Conservation (phyloP, 2,888 invertebrate species). For the Encarsia formosa region DNA sequence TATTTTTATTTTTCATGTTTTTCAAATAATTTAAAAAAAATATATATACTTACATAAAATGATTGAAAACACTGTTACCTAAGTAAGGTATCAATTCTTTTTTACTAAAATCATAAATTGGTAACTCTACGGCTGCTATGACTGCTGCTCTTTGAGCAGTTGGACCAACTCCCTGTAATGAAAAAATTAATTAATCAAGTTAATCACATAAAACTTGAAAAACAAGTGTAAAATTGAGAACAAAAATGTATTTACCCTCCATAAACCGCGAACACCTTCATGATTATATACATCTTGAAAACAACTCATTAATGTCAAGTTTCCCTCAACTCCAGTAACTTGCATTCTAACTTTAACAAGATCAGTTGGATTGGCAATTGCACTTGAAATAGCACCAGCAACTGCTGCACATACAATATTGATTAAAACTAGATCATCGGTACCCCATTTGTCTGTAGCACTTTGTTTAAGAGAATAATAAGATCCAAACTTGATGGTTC, state of each 20-base stretch:
- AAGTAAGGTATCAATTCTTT: constrained; percentile 64
- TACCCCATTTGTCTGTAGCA: constrained; percentile 47
- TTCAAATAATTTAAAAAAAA: constrained; percentile 1
- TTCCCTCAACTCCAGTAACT: constrained; percentile 55
- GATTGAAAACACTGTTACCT: constrained; percentile 79
- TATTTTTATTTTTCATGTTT: background rate
- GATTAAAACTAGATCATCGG: constrained; percentile 49
- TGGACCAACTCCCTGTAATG: constrained; percentile 75
- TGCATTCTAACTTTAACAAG: constrained; percentile 96
- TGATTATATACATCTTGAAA: constrained; percentile 76
- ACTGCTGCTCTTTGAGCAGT: constrained; percentile 91
- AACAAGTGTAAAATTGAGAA: background rate
- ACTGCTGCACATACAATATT: constrained; percentile 79
- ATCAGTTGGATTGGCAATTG: constrained; percentile 95
- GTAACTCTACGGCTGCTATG: constrained; percentile 90
- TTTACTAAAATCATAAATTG: constrained; percentile 89
- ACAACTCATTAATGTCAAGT: constrained; percentile 63
- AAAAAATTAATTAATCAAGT: constrained; percentile 10
- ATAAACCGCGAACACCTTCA: constrained; percentile 82
- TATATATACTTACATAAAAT: constrained; percentile 70
- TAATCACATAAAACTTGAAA: constrained; percentile 4
- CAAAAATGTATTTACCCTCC: constrained; percentile 61
- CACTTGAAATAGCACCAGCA: constrained; percentile 85
- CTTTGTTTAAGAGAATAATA: constrained; percentile 84
- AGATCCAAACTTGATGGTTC: constrained; percentile 94